Evolutionary conservation across 2,797 vertebrate species (phyloP).

Genomic region (Buceros bicornis): DNA sequence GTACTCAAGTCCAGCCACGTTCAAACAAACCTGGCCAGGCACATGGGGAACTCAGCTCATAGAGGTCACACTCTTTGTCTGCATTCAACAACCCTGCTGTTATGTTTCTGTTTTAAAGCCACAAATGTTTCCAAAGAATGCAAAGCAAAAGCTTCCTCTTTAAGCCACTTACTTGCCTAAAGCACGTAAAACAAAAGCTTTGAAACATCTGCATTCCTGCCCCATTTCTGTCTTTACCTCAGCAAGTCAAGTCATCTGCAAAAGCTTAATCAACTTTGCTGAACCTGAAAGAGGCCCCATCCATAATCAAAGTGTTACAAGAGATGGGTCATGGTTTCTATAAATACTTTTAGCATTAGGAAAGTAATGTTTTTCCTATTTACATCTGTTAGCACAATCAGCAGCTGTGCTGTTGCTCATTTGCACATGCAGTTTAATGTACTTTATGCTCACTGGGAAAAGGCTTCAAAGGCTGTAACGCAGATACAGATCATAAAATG

Average conservation of each 20-base stretch:
- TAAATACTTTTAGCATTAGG: conserved; percentile 40
- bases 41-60: background rate
- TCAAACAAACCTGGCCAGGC: rapidly evolving
- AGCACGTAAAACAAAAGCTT: background rate
- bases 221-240: background rate
- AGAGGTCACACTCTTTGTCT: background rate
- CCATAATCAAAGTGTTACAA: background rate
- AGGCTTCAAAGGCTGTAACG: background rate
- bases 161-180: background rate
- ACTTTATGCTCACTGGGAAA: background rate
- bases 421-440: background rate
- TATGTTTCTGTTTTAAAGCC: background rate
- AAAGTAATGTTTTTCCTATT: conserved; percentile 22
- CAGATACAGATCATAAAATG: background rate
- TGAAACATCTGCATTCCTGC: background rate
- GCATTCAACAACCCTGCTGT: background rate
- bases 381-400: conserved; percentile 41
- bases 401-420: conserved; percentile 30
- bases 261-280: conserved; percentile 14
- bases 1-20: background rate
- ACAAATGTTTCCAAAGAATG: background rate
- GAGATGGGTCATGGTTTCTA: conserved; percentile 6
- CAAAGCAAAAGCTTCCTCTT: background rate
- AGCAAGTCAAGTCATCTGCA: conserved; percentile 36
- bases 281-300: conserved; percentile 7